Conservation (phyloP, 2,888 invertebrate genomes). For the Ophion ventricosus region DNA sequence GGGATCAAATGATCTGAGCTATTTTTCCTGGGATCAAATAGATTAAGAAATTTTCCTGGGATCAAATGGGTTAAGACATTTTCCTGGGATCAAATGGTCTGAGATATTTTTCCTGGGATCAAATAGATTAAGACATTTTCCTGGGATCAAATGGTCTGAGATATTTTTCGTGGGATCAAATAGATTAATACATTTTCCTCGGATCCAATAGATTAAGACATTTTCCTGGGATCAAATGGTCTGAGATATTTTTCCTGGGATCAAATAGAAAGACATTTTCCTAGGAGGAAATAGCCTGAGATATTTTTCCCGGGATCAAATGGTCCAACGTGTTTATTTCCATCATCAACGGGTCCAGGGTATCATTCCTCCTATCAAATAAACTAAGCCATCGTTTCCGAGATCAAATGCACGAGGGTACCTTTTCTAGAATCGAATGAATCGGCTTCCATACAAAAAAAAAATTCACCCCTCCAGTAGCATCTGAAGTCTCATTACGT, state of each 20-base stretch:
- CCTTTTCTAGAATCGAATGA: background rate
- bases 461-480: background rate
- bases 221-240: background rate
- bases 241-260: background rate
- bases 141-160: background rate
- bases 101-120: background rate
- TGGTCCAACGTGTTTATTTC: too few relatives aligned
- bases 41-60: background rate
- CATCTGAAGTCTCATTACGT: background rate
- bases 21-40: background rate
- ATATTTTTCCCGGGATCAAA: too few relatives aligned
- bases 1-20: background rate
- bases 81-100: background rate
- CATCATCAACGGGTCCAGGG: too few relatives aligned
- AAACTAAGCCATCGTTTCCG: background rate
- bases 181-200: background rate
- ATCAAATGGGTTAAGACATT: background rate
- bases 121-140: background rate
- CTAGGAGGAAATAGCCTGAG: background rate
- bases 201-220: background rate
- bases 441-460: background rate
- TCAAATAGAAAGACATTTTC: background rate
- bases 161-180: background rate
- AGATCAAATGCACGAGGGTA: background rate
- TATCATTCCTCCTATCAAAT: background rate